Evolutionary conservation across 1,140 invertebrate genomes (phyloP), one percentile per base, ranked within the genome.

Genomic region (Caenorhabditis inopinata): DNA sequence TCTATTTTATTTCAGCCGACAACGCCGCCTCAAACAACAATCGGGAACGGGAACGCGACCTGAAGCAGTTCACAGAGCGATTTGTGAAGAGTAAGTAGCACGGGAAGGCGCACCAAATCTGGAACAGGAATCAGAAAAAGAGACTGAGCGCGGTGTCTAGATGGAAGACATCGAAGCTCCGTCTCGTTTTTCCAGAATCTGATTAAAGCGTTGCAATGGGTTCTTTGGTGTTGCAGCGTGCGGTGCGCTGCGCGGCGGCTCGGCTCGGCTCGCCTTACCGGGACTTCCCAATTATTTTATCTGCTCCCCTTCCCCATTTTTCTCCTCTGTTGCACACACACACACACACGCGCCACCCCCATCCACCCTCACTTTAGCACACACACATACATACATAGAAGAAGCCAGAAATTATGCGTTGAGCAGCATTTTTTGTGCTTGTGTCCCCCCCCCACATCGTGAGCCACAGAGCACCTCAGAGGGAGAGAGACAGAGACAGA

Each of bases 31-130:
- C 73, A 7, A 79, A 79, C 78, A 79, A 79, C 78, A 47, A 27
- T 45, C 35, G 32, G 18, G 51, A 78, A 49, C 46, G 75, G 7
- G 35, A 62, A 14, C 76, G 73, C 21, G 78, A 79, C 18, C 23
- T 32, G 27, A 73, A 58, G 68, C 78, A 74, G 73, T 79, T 49
- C 68, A 79, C 78, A 23, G 78, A 79, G 21, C 11, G 78, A 49
- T 51, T 79, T 45, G 78, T 79, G 42, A 79, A 79, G 27, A 79
- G 78, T 79, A 21, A 74, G 78, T 79, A 38, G 23, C 5, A 18
- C 47, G 58, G 16, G 16, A 27, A 53, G 16, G n/a, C n/a, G n/a
- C n/a, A n/a, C n/a, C n/a, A n/a, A n/a, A n/a, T 16, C 12, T 48
- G 35, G 18, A 18, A 73, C n/a, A 23, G 7, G 16, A 35, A 73